Conservation (phyloP, 2,797 vertebrate genomes). For the Carduelis carduelis region DNA sequence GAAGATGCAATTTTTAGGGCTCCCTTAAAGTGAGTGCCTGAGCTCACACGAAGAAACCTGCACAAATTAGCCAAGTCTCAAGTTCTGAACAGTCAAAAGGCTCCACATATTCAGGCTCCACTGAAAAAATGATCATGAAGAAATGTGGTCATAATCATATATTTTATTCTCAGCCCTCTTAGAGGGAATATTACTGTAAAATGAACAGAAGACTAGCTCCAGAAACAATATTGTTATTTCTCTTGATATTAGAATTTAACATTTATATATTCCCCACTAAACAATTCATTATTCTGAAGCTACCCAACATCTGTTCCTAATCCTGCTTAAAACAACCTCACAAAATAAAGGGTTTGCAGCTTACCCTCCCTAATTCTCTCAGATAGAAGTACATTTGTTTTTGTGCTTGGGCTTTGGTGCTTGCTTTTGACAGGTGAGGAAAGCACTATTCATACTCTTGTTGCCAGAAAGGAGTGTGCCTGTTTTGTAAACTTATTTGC, state of each 20-base stretch:
- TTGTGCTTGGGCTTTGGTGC: not conserved
- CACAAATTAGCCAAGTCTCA: not conserved
- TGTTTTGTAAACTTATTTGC: not conserved
- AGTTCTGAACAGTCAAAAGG: not conserved
- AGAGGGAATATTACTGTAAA: not conserved
- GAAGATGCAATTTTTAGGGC: not conserved
- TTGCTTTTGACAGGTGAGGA: not conserved
- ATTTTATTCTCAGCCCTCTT: not conserved
- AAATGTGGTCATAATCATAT: not conserved
- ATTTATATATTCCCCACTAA: not conserved
- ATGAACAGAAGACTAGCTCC: not conserved
- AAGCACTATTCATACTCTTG: not conserved
- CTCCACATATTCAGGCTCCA: not conserved
- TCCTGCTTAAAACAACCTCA: not conserved
- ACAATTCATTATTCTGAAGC: not conserved
- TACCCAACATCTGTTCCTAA: slow-evolving; percentile 10
- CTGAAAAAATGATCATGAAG: not conserved
- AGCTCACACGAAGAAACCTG: not conserved
- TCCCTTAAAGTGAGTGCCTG: not conserved
- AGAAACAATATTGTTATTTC: not conserved
- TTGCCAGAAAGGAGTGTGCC: not conserved
- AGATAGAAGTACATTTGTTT: not conserved
- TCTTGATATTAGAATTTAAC: not conserved
- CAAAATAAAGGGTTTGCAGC: not conserved
- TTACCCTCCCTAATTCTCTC: not conserved